Conservation (phyloP, 2,797 vertebrate genomes). For the Pipistrellus pipistrellus region DNA sequence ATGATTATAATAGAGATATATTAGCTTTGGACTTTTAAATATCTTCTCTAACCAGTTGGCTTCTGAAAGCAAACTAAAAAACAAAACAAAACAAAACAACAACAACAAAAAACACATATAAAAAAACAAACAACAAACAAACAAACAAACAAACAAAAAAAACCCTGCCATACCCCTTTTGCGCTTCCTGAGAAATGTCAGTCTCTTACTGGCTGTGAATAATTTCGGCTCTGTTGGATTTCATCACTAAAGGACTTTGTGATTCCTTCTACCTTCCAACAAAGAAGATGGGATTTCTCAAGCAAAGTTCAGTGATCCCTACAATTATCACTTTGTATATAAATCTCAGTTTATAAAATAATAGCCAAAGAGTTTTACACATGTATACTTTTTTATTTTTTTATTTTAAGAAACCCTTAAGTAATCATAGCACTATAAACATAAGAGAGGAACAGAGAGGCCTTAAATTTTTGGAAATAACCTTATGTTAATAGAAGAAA, state of each 20-base stretch:
- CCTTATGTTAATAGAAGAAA: not conserved
- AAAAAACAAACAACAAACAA: not conserved
- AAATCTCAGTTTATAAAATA: conserved; percentile 30
- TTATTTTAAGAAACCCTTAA: not conserved
- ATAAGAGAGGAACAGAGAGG: not conserved
- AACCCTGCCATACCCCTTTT: not conserved
- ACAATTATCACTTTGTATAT: not conserved
- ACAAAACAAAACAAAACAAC: not conserved
- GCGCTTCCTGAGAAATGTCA: not conserved
- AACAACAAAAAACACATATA: not conserved
- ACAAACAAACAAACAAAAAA: not conserved
- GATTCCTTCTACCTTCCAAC: not conserved
- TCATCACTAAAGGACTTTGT: not conserved
- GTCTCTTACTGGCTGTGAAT: conserved; percentile 4
- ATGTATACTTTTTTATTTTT: not conserved
- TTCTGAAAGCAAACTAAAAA: not conserved
- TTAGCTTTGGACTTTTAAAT: not conserved
- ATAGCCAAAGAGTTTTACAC: not conserved
- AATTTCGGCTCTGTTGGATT: not conserved
- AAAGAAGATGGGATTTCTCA: conserved; percentile 20
- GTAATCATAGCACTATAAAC: not conserved
- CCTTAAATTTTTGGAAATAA: not conserved
- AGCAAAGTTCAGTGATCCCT: not conserved
- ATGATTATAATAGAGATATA: not conserved
- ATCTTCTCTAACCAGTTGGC: not conserved